phyloP scores from a whole-genome alignment of 2,888 invertebrate genomes.

The Scaptomyza polygonia region DNA sequence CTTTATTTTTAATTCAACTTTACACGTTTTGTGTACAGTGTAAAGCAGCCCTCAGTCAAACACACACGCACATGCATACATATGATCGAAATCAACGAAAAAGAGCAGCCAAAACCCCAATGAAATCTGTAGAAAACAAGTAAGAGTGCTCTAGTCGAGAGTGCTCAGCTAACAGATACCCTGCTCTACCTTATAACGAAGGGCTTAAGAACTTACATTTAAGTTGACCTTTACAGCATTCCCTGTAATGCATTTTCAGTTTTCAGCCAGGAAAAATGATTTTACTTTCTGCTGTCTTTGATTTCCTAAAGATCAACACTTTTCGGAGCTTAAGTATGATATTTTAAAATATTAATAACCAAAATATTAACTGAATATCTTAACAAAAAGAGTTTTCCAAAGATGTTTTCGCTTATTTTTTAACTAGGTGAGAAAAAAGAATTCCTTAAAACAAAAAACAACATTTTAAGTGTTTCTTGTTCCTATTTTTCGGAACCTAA shows the following conservation, averaged over 20 bases:
- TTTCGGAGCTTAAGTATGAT: too few relatives aligned
- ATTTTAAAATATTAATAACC: too few relatives aligned
- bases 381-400: too few relatives aligned
- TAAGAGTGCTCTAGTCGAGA: constrained; percentile 23
- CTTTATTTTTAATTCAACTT: constrained; percentile 5
- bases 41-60: constrained; percentile 46
- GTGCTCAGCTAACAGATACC: constrained; percentile 16
- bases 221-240: background rate
- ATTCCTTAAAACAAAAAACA: too few relatives aligned
- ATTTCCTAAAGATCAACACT: too few relatives aligned
- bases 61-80: constrained; percentile 35
- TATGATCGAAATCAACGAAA: constrained; percentile 58
- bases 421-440: too few relatives aligned
- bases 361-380: too few relatives aligned
- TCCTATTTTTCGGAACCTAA: too few relatives aligned
- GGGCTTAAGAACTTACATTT: background rate
- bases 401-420: too few relatives aligned
- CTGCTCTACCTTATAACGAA: constrained; percentile 1
- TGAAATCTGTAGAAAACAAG: constrained; percentile 60
- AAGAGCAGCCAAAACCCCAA: constrained; percentile 46
- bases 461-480: too few relatives aligned
- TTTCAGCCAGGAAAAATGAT: background rate
- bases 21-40: constrained; percentile 60
- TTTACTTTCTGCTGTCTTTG: background rate
- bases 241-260: background rate